Evolutionary conservation across 2,888 invertebrate species (phyloP).

Genomic region (Muscina levida): DNA sequence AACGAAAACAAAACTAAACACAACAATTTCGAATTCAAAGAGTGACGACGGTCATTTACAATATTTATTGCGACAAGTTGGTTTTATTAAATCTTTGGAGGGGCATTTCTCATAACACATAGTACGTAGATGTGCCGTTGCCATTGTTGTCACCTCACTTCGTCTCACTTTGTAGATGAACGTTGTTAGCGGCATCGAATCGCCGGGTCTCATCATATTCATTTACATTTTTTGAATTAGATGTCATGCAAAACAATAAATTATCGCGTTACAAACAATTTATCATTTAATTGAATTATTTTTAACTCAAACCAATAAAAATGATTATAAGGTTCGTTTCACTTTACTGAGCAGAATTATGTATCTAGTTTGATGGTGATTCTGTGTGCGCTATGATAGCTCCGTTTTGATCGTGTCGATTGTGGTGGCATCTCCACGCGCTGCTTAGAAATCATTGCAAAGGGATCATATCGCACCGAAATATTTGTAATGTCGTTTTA

Average conservation of each 20-base stretch:
- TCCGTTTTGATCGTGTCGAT: conserved; percentile 6
- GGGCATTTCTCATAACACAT: neutral
- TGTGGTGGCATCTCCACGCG: too few species aligned
- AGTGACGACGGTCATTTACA: conserved; percentile 37
- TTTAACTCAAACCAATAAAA: conserved; percentile 50
- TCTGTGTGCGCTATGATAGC: too few species aligned
- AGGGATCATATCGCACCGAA: neutral
- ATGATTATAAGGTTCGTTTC: conserved; percentile 26
- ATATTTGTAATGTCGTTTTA: neutral
- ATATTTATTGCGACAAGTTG: conserved; percentile 38
- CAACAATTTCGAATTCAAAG: conserved; percentile 48
- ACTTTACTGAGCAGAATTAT: too few species aligned
- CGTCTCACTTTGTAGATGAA: too few species aligned
- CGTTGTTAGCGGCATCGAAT: neutral
- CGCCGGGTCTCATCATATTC: conserved; percentile 19
- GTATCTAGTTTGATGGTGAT: too few species aligned
- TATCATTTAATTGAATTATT: conserved; percentile 58
- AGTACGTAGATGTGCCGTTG: neutral
- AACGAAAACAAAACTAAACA: too few species aligned
- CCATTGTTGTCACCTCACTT: neutral
- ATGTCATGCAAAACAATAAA: conserved; percentile 49
- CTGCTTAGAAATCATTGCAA: neutral
- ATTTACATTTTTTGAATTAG: conserved; percentile 42
- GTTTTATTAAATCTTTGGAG: conserved; percentile 16
- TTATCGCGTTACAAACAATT: conserved; percentile 47